Percentiles rank a stretch among this genome's conserved stretches.
Evolutionary conservation across 2,888 invertebrate genomes (phyloP).

Genomic region (Scaptomyza parva): DNA sequence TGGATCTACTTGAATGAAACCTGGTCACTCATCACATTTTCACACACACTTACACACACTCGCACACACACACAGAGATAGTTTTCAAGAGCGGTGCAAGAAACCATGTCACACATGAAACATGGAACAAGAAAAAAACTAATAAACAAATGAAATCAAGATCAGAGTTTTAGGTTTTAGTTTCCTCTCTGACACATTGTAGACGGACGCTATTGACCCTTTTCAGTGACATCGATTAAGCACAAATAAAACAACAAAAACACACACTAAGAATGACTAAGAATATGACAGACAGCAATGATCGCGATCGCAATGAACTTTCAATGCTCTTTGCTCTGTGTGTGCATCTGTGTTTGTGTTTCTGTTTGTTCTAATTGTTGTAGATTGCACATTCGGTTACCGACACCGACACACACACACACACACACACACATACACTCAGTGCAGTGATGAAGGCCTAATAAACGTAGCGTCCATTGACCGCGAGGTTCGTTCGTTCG

Average conservation of each 20-base stretch:
- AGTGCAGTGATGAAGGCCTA: slow-evolving; percentile 52
- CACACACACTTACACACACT: too few species aligned
- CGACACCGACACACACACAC: slow-evolving; percentile 32
- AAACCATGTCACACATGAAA: too few species aligned
- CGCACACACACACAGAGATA: too few species aligned
- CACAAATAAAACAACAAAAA: slow-evolving; percentile 17
- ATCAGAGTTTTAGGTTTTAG: background rate
- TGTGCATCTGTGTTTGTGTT: too few species aligned
- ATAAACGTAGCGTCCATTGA: slow-evolving; percentile 57
- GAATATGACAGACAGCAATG: slow-evolving; percentile 25
- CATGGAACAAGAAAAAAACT: too few species aligned
- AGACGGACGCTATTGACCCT: too few species aligned
- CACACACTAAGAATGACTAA: slow-evolving; percentile 12
- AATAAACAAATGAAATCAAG: background rate
- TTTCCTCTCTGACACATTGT: background rate
- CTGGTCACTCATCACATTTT: slow-evolving; percentile 34
- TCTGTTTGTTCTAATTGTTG: slow-evolving; percentile 75
- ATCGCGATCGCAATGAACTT: slow-evolving; percentile 71
- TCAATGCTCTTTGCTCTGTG: slow-evolving; percentile 6
- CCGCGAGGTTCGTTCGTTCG: too few species aligned
- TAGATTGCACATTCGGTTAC: slow-evolving; percentile 61
- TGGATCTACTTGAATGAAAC: slow-evolving; percentile 26
- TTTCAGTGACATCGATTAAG: slow-evolving; percentile 42
- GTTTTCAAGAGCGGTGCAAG: too few species aligned
- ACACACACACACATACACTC: slow-evolving; percentile 8